A percentile compares a stretch with the other conserved stretches of the same genome.
These are phyloP conservation scores for Ennomos erosarius DNA, from an alignment of 2,888 invertebrate genomes.

Conservation along the genomic window DNA sequence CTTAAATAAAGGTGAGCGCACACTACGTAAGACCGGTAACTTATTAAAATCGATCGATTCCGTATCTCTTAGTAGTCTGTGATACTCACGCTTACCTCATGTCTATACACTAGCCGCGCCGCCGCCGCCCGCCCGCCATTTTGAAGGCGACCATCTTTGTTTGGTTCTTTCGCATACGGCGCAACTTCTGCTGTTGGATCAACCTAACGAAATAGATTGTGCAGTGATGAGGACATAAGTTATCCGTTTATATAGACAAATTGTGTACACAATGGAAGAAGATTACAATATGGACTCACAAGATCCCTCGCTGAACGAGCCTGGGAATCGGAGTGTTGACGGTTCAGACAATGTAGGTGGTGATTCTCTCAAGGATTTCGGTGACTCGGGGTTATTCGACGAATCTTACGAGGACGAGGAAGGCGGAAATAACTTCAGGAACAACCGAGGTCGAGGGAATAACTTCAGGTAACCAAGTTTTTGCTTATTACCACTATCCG, in stretches of 20 bases:
- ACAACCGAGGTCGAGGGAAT: constrained; percentile 71
- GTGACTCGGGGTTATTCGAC: constrained; percentile 64
- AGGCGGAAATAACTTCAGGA: constrained; percentile 64
- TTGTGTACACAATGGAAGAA: constrained; percentile 63
- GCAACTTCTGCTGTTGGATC: constrained; percentile 37
- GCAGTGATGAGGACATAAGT: constrained; percentile 69
- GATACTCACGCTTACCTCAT: no score
- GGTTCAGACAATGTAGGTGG: constrained; percentile 50
- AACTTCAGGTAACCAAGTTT: constrained; percentile 66
- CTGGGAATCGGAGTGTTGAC: constrained; percentile 46
- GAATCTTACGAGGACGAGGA: constrained; percentile 77
- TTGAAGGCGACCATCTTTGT: constrained; percentile 27
- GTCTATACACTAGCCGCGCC: no score
- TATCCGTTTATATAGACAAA: constrained; percentile 39
- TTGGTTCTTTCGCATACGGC: constrained; percentile 34
- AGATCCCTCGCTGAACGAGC: constrained; percentile 61
- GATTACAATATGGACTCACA: constrained; percentile 72
- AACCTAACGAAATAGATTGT: constrained; percentile 42
- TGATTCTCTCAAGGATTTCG: constrained; percentile 70
- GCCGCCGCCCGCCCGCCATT: constrained; percentile 23
- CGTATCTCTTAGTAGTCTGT: no score
- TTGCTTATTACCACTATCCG: not conserved
- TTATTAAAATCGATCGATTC: no score
- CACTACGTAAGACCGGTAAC: no score
- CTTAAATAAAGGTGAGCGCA: no score